phyloP scores from a whole-genome alignment of 2,113 vertebrate genomes.

The Coryphaenoides rupestris region DNA sequence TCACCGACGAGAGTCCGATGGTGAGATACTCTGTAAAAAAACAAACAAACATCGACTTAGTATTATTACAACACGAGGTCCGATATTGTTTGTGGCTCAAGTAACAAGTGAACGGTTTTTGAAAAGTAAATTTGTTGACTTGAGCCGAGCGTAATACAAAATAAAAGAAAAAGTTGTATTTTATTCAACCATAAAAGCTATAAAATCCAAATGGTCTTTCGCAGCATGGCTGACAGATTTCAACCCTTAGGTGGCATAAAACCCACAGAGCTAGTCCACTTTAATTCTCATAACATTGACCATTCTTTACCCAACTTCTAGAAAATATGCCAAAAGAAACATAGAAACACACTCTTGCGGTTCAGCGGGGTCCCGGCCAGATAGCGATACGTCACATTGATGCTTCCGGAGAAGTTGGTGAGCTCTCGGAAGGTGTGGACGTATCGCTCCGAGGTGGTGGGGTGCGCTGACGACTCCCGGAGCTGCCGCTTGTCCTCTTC shows the following conservation, averaged over 20 bases:
- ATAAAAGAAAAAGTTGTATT: too few relatives aligned
- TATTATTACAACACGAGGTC: not conserved
- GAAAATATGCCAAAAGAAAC: not conserved
- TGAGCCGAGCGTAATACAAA: too few relatives aligned
- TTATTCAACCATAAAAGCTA: too few relatives aligned
- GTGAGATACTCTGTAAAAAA: constrained; percentile 84
- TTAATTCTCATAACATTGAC: too few relatives aligned
- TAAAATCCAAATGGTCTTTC: too few relatives aligned
- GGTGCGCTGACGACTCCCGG: constrained; percentile 84
- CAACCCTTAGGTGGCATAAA: not conserved
- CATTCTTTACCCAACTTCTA: not conserved
- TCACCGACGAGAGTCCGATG: constrained; percentile 90
- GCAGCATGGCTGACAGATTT: too few relatives aligned
- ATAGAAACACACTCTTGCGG: constrained; percentile 80
- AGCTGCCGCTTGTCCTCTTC: constrained; percentile 87
- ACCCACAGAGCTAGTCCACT: not conserved
- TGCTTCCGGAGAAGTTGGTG: constrained; percentile 91
- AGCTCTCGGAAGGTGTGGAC: constrained; percentile 87
- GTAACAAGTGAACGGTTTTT: too few relatives aligned
- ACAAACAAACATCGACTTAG: constrained; percentile 14
- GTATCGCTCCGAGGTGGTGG: constrained; percentile 84
- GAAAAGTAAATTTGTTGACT: too few relatives aligned
- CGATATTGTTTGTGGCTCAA: too few relatives aligned
- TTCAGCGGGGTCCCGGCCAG: constrained; percentile 88
- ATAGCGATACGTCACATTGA: constrained; percentile 93